A percentile compares a stretch with the other conserved stretches of the same genome.
Evolutionary conservation across 2,113 vertebrate genomes (phyloP).

Genomic region (Pogonocichla stellata): DNA sequence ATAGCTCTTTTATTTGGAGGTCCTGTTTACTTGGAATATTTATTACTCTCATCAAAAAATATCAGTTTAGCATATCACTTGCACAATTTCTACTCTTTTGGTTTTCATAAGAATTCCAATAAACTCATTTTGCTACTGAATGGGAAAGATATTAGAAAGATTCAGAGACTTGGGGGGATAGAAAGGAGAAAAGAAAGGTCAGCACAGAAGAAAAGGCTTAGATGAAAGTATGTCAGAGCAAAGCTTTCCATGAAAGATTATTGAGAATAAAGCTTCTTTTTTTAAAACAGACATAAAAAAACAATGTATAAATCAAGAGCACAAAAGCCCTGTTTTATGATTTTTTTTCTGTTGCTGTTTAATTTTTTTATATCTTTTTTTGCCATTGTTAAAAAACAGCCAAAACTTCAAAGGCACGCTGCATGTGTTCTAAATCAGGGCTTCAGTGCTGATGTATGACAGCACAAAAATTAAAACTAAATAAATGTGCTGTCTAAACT

Average conservation of each 20-base stretch:
- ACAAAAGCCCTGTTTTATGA: slow-evolving; percentile 71
- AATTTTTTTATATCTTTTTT: slow-evolving; percentile 78
- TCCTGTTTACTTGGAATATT: not conserved
- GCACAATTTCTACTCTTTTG: slow-evolving; percentile 16
- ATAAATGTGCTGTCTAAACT: slow-evolving; percentile 81
- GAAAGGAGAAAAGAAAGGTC: slow-evolving; percentile 20
- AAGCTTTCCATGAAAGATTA: slow-evolving; percentile 48
- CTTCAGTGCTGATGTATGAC: slow-evolving; percentile 77
- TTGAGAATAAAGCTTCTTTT: slow-evolving; percentile 46
- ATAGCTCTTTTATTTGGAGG: not conserved
- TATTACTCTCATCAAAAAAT: slow-evolving; percentile 31
- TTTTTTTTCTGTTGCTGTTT: slow-evolving; percentile 68
- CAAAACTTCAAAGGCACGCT: slow-evolving; percentile 75
- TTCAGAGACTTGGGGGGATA: not conserved
- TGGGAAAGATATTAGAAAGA: slow-evolving; percentile 43
- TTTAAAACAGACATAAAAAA: slow-evolving; percentile 41
- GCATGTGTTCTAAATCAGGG: slow-evolving; percentile 83
- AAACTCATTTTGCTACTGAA: slow-evolving; percentile 55
- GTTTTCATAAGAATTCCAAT: slow-evolving; percentile 49
- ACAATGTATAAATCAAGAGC: slow-evolving; percentile 74
- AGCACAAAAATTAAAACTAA: slow-evolving; percentile 81
- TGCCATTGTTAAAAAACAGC: slow-evolving; percentile 71
- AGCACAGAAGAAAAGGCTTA: slow-evolving; percentile 31
- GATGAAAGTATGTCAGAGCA: slow-evolving; percentile 30
- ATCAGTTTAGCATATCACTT: not conserved